These are phyloP conservation scores for Pelusios castaneus DNA, from an alignment of 2,113 vertebrate species.

Conservation along the genomic window DNA sequence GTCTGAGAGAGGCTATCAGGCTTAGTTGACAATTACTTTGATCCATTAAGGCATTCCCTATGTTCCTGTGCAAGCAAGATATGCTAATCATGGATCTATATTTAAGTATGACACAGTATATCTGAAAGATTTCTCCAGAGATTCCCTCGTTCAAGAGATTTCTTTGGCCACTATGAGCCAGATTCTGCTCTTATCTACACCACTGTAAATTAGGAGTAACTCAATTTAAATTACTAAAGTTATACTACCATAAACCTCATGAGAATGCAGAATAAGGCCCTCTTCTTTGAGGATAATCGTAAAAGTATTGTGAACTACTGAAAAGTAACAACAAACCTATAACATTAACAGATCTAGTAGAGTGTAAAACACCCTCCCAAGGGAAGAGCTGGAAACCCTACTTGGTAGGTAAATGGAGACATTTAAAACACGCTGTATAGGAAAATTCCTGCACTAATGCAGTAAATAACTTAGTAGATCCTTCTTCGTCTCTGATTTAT, in stretches of 20 bases:
- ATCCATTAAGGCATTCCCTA: rapidly evolving
- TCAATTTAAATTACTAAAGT: not conserved
- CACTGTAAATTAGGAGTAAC: not conserved
- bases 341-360: not conserved
- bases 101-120: not conserved
- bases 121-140: not conserved
- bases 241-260: not conserved
- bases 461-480: not conserved
- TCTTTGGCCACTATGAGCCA: not conserved
- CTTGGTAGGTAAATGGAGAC: not conserved
- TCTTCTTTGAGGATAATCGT: rapidly evolving
- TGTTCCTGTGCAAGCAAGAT: not conserved
- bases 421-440: not conserved
- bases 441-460: not conserved
- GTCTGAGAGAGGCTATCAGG: not conserved
- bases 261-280: not conserved
- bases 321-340: not conserved
- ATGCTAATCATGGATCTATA: not conserved
- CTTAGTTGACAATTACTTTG: not conserved
- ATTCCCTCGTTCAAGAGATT: not conserved
- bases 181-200: not conserved
- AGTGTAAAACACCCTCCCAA: not conserved
- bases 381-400: not conserved
- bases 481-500: not conserved
- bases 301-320: not conserved